Evolutionary conservation across 2,888 invertebrate genomes (phyloP).

Genomic region (Tetrapedia diversipes): DNA sequence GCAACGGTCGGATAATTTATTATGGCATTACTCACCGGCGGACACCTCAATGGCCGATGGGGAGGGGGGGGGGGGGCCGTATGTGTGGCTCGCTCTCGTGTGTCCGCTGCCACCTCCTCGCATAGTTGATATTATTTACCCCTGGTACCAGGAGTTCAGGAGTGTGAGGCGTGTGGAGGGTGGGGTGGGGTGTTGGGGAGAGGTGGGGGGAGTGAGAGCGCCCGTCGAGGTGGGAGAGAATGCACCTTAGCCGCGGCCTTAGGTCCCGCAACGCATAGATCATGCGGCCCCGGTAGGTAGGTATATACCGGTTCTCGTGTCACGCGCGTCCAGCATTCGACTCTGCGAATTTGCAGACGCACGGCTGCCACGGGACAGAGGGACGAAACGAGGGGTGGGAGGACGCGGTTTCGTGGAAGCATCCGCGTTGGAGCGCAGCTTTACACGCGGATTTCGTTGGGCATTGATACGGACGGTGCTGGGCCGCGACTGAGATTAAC

Average conservation of each 20-base stretch:
- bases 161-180: too few relatives aligned
- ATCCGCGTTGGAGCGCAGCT: constrained; percentile 14
- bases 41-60: constrained; percentile 79
- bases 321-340: constrained; percentile 57
- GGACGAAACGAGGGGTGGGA: not conserved
- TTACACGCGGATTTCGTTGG: constrained; percentile 41
- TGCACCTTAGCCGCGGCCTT: constrained; percentile 60
- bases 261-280: constrained; percentile 65
- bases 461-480: constrained; percentile 41
- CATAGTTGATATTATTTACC: constrained; percentile 72
- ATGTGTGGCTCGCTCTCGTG: constrained; percentile 57
- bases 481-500: constrained; percentile 42
- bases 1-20: constrained; percentile 76
- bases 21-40: constrained; percentile 79
- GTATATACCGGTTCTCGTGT: constrained; percentile 69
- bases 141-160: too few relatives aligned
- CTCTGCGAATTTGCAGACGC: constrained; percentile 52
- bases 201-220: constrained; percentile 39
- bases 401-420: constrained; percentile 19
- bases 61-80: constrained; percentile 47
- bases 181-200: not conserved
- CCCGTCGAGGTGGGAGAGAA: constrained; percentile 55
- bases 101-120: constrained; percentile 57
- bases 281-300: constrained; percentile 55
- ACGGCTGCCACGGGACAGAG: too few relatives aligned